These are phyloP conservation scores for Nansenia antarctica DNA, from an alignment of 2,113 vertebrate species.

Conservation along the genomic window DNA sequence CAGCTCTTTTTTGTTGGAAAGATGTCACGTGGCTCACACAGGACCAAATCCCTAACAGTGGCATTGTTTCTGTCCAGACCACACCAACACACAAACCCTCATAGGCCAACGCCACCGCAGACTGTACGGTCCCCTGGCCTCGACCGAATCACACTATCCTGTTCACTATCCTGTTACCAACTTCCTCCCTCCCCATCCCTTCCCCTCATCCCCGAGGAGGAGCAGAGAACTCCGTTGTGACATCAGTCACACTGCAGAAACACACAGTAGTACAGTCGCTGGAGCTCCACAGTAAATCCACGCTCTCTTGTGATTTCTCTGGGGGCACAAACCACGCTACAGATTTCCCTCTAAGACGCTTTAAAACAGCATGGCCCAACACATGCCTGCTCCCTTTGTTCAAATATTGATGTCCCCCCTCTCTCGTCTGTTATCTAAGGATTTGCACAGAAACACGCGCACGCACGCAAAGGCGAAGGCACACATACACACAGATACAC, in stretches of 20 bases:
- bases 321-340: slow-evolving; percentile 27
- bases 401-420: slow-evolving; percentile 71
- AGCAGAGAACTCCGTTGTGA: no score
- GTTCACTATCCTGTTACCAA: background rate
- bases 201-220: slow-evolving; percentile 10
- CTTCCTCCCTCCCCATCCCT: slow-evolving; percentile 17
- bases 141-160: slow-evolving; percentile 1
- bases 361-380: slow-evolving; percentile 56
- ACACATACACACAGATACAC: slow-evolving; percentile 9
- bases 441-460: slow-evolving; percentile 25
- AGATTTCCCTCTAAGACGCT: slow-evolving; percentile 33
- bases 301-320: slow-evolving; percentile 47
- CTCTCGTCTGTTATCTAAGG: slow-evolving; percentile 64
- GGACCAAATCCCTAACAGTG: no score
- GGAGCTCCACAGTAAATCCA: no score
- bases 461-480: background rate
- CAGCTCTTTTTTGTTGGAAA: no score
- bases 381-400: slow-evolving; percentile 62
- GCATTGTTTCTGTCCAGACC: no score
- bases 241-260: slow-evolving; percentile 40
- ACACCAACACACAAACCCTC: no score
- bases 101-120: no score
- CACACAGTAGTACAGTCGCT: background rate
- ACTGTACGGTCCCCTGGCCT: no score
- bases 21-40: no score